phyloP scores from a whole-genome alignment of 1,140 invertebrate genomes.

The Brachionus koreanus region DNA sequence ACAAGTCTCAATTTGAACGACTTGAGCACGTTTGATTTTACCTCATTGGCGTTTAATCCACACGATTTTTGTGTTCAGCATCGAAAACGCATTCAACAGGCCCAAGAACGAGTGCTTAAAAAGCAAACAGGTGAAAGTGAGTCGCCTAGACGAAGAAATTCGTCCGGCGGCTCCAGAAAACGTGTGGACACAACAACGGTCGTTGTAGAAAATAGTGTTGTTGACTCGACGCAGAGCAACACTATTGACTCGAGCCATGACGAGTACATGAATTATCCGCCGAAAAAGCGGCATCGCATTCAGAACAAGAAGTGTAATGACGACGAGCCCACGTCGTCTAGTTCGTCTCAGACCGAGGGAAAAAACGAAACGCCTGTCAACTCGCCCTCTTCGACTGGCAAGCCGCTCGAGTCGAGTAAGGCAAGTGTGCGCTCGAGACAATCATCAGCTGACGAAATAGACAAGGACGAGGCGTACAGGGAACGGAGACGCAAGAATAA shows the following conservation, averaged over 20 bases:
- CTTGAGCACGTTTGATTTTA: not conserved
- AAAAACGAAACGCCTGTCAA: not conserved
- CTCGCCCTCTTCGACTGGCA: not conserved
- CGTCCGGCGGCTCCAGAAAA: not conserved
- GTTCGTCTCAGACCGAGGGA: not conserved
- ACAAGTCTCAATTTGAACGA: slow-evolving; percentile 11
- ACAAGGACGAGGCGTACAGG: slow-evolving; percentile 77
- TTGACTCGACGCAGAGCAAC: slow-evolving; percentile 13
- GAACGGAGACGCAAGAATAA: slow-evolving; percentile 86
- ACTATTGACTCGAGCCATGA: not conserved
- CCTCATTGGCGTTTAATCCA: slow-evolving; percentile 30
- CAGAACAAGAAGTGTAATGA: not conserved
- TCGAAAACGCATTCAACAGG: slow-evolving; percentile 43
- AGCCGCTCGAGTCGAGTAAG: not conserved
- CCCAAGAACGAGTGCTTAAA: slow-evolving; percentile 21
- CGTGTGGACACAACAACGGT: not conserved
- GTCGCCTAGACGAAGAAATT: not conserved
- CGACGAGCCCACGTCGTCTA: not conserved
- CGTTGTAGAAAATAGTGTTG: not conserved
- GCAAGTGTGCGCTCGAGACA: not conserved
- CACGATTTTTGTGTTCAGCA: slow-evolving; percentile 41
- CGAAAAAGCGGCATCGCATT: slow-evolving; percentile 29
- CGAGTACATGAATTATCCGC: slow-evolving; percentile 26
- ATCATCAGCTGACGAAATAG: not conserved
- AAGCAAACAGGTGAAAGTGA: not conserved